Percentiles rank a stretch among this genome's conserved stretches.
phyloP scores from a whole-genome alignment of 1,140 invertebrate genomes.

The Leptopilina boulardi region DNA sequence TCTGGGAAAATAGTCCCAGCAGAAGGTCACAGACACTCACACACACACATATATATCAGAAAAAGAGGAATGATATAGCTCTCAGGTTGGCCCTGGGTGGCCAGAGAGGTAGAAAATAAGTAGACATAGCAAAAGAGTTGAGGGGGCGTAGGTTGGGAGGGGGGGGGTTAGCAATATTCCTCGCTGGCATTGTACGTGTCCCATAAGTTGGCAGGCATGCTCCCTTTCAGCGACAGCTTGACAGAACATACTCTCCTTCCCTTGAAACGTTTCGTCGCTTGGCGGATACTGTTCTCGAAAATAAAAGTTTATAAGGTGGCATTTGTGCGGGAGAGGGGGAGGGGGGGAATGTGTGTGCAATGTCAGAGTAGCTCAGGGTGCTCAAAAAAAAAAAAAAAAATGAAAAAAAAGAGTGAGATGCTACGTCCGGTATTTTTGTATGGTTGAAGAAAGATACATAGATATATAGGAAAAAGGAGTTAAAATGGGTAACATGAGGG shows the following conservation, averaged over 20 bases:
- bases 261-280: conserved; percentile 44
- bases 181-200: conserved; percentile 71
- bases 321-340: conserved; percentile 44
- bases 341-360: background rate
- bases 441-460: too few relatives aligned
- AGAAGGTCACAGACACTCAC: conserved; percentile 13
- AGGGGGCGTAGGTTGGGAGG: conserved; percentile 23
- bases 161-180: conserved; percentile 66
- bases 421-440: too few relatives aligned
- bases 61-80: conserved; percentile 35
- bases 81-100: conserved; percentile 16
- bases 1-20: conserved; percentile 41
- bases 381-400: too few relatives aligned
- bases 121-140: conserved; percentile 31
- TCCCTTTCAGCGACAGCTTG: conserved; percentile 73
- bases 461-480: too few relatives aligned
- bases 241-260: conserved; percentile 71
- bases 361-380: background rate
- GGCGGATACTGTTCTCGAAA: conserved; percentile 55
- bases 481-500: background rate
- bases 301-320: conserved; percentile 68
- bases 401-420: too few relatives aligned
- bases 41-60: too few relatives aligned
- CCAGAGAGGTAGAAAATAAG: conserved; percentile 42
- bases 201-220: conserved; percentile 72